Conservation (phyloP, 2,888 invertebrate genomes). For the Lochmaea crataegi region DNA sequence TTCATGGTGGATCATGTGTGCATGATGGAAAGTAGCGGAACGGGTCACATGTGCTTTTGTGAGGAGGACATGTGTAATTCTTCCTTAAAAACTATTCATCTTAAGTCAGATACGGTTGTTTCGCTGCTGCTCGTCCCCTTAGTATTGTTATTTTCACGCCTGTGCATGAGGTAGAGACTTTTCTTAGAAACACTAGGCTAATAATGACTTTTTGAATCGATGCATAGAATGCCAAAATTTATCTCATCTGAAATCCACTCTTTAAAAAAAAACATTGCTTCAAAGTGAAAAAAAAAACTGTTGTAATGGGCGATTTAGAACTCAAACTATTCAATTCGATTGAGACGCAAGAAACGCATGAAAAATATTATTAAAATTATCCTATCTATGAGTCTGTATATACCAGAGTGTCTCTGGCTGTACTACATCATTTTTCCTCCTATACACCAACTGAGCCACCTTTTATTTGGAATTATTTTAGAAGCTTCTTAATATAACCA, state of each 20-base stretch:
- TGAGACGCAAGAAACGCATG: too few species aligned
- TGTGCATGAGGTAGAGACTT: constrained; percentile 56
- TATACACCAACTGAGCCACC: too few species aligned
- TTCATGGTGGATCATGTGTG: constrained; percentile 99
- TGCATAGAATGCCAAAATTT: constrained; percentile 23
- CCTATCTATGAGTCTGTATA: too few species aligned
- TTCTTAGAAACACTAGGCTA: constrained; percentile 33
- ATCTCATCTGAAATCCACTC: constrained; percentile 10
- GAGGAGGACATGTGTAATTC: constrained; percentile 96
- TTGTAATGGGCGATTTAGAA: neutral
- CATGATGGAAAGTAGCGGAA: constrained; percentile 98
- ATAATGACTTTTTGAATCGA: constrained; percentile 22
- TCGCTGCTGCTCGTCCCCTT: constrained; percentile 47
- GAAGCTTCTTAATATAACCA: too few species aligned
- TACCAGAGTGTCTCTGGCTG: too few species aligned
- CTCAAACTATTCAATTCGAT: neutral
- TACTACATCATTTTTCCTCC: too few species aligned
- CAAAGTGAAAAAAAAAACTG: constrained; percentile 10
- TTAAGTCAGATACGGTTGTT: constrained; percentile 30
- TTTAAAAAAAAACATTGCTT: constrained; percentile 24
- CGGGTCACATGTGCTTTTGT: constrained; percentile 98
- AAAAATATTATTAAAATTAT: too few species aligned
- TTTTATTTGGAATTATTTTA: too few species aligned
- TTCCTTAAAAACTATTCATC: constrained; percentile 55
- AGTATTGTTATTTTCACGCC: constrained; percentile 53